Percentiles rank a stretch among this genome's conserved stretches.
These are phyloP conservation scores for Cantharis nigra DNA, from an alignment of 2,888 invertebrate genomes.

Conservation along the genomic window DNA sequence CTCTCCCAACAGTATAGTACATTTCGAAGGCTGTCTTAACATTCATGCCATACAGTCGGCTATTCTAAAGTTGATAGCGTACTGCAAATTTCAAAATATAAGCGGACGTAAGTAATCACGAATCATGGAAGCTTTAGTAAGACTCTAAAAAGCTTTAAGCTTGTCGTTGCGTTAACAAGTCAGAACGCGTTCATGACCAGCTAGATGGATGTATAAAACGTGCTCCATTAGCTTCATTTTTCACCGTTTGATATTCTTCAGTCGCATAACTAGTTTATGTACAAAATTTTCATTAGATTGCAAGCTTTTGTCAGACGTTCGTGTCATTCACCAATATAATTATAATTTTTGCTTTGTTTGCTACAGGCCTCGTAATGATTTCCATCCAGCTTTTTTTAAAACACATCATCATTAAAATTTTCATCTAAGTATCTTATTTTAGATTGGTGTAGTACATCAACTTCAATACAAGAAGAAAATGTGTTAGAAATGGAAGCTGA, in stretches of 20 bases:
- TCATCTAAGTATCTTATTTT: background rate
- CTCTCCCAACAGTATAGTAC: background rate
- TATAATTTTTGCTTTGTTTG: background rate
- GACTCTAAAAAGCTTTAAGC: conserved; percentile 30
- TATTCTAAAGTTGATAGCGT: conserved; percentile 15
- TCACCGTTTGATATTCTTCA: conserved; percentile 32
- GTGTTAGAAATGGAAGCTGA: conserved; percentile 17
- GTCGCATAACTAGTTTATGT: conserved; percentile 29
- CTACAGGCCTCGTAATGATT: background rate
- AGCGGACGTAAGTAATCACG: conserved; percentile 28
- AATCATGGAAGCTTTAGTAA: conserved; percentile 26
- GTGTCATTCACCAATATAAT: background rate
- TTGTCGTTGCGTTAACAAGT: conserved; percentile 36
- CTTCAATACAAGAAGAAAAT: conserved; percentile 2
- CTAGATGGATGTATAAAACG: conserved; percentile 41
- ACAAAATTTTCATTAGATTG: conserved; percentile 21
- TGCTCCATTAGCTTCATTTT: conserved; percentile 36
- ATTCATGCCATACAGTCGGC: conserved; percentile 15
- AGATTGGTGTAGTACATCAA: background rate
- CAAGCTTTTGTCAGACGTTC: conserved; percentile 14
- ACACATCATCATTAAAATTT: background rate
- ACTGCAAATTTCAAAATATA: conserved; percentile 24
- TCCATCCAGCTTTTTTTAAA: background rate
- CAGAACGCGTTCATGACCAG: conserved; percentile 31
- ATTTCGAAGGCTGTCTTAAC: conserved; percentile 7